A percentile compares a stretch with the other conserved stretches of the same genome.
Evolutionary conservation across 2,888 invertebrate species (phyloP).

Genomic region (Leucophenga montana): DNA sequence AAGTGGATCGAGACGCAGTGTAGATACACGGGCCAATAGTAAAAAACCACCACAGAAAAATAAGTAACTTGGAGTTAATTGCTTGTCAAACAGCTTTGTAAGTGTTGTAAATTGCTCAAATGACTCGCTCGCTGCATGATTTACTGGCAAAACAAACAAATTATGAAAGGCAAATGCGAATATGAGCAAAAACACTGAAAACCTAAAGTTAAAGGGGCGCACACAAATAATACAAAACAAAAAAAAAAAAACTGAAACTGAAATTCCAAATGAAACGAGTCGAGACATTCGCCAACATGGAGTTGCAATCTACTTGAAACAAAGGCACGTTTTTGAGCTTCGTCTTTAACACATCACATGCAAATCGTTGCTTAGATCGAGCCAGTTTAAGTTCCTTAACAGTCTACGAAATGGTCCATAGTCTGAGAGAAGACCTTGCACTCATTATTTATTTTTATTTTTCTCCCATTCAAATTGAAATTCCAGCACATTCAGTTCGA

Average conservation of each 20-base stretch:
- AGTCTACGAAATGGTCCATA: no score
- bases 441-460: slow-evolving; percentile 37
- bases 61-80: slow-evolving; percentile 53
- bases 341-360: not conserved
- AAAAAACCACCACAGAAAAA: slow-evolving; percentile 5
- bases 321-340: slow-evolving; percentile 46
- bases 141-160: slow-evolving; percentile 61
- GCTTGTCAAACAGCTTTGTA: slow-evolving; percentile 60
- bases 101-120: slow-evolving; percentile 60
- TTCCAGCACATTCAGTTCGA: slow-evolving; percentile 40
- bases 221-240: not conserved
- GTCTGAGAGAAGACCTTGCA: slow-evolving; percentile 5
- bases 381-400: no score
- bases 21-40: not conserved
- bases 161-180: slow-evolving; percentile 9
- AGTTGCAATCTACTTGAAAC: slow-evolving; percentile 40
- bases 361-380: slow-evolving; percentile 21
- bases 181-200: not conserved
- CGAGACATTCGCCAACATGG: slow-evolving; percentile 30
- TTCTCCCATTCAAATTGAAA: no score
- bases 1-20: not conserved
- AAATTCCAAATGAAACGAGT: slow-evolving; percentile 62
- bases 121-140: slow-evolving; percentile 51
- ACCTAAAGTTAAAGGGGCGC: not conserved
- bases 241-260: slow-evolving; percentile 32